A percentile compares a stretch with the other conserved stretches of the same genome.
phyloP scores from a whole-genome alignment of 2,797 vertebrate species.

The Rhinogobio ventralis region DNA sequence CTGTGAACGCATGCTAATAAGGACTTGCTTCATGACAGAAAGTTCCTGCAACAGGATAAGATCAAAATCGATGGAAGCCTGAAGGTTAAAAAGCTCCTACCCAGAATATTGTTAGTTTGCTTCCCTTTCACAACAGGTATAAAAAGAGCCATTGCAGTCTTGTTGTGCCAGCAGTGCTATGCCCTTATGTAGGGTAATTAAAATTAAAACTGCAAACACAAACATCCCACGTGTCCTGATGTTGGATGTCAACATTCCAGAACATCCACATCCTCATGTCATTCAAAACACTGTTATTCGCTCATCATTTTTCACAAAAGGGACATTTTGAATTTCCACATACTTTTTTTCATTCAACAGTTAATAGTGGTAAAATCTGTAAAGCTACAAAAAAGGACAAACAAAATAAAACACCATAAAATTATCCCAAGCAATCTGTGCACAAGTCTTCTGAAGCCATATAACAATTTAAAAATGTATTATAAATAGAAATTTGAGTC shows the following conservation, averaged over 20 bases:
- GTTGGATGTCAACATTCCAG: background rate
- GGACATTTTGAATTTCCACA: too few relatives aligned
- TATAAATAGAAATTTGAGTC: too few relatives aligned
- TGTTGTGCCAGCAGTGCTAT: constrained; percentile 20
- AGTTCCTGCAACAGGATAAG: constrained; percentile 80
- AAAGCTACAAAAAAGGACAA: background rate
- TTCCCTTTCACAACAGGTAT: background rate
- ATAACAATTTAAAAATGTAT: background rate
- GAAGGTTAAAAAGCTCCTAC: background rate
- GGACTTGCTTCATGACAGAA: constrained; percentile 91
- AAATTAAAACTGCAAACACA: constrained; percentile 3
- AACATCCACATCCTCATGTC: background rate
- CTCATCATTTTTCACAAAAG: background rate
- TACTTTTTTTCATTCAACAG: background rate
- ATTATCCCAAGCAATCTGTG: background rate
- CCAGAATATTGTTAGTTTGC: background rate
- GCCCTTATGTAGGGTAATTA: background rate
- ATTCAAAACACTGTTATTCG: background rate
- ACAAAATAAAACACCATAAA: background rate
- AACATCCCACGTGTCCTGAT: background rate
- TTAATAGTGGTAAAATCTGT: background rate
- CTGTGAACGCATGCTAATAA: constrained; percentile 83
- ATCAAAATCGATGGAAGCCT: constrained; percentile 6
- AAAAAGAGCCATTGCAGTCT: background rate
- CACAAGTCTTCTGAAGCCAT: too few relatives aligned